phyloP scores from a whole-genome alignment of 2,113 vertebrate species.

The Carassius gibelio region DNA sequence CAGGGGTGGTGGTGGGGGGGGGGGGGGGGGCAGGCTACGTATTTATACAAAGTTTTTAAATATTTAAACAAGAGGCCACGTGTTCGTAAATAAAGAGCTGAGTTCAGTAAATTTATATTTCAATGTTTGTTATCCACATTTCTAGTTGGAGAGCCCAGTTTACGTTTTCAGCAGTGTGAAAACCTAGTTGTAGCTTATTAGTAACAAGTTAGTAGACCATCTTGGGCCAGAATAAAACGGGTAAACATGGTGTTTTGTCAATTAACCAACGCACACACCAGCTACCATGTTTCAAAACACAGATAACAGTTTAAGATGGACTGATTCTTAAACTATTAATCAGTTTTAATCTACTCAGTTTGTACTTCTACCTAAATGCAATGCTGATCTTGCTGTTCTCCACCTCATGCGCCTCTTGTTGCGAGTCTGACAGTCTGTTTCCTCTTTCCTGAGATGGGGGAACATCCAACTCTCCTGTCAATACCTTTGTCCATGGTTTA shows the following conservation, averaged over 20 bases:
- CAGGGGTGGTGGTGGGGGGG: too few species aligned
- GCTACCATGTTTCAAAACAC: too few species aligned
- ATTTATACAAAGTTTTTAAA: not conserved
- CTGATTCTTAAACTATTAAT: not conserved
- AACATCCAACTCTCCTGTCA: conserved; percentile 53
- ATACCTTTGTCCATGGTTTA: conserved; percentile 36
- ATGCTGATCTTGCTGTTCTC: conserved; percentile 31
- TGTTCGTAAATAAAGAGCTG: not conserved
- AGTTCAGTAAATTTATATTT: not conserved
- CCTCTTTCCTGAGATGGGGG: conserved; percentile 71
- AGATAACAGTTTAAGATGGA: too few species aligned
- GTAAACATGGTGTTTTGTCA: too few species aligned
- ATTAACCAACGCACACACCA: not conserved
- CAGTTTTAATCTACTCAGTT: not conserved
- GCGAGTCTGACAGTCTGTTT: conserved; percentile 70
- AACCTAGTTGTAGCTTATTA: not conserved
- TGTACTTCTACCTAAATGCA: not conserved
- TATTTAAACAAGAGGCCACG: not conserved
- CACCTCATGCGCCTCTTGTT: conserved; percentile 60
- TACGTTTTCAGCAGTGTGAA: not conserved
- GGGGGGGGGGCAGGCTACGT: too few species aligned
- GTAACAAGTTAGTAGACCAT: not conserved
- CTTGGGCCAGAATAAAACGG: too few species aligned
- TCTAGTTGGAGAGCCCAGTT: not conserved
- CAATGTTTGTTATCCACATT: not conserved